phyloP scores from a whole-genome alignment of 1,140 invertebrate genomes.

The Bacillus rossius region DNA sequence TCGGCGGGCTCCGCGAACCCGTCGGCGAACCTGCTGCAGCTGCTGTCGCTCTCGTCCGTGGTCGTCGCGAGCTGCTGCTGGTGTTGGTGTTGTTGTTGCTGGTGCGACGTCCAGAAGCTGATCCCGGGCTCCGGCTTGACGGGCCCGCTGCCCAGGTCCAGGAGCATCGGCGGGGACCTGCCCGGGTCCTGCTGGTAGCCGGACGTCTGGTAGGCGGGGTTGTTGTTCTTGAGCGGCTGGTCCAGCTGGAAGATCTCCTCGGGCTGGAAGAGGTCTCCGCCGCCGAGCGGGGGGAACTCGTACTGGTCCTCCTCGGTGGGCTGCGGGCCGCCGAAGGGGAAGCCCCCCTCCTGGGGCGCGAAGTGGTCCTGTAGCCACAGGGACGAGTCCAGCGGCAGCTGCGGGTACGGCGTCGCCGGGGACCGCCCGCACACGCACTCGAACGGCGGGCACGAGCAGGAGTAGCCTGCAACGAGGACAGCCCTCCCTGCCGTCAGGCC shows the following conservation, averaged over 20 bases:
- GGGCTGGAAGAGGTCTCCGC: conserved; percentile 64
- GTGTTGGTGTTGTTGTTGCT: too few relatives aligned
- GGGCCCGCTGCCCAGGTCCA: conserved; percentile 61
- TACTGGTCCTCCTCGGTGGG: conserved; percentile 31
- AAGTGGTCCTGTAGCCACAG: conserved; percentile 23
- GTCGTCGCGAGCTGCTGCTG: background rate
- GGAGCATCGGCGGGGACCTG: conserved; percentile 58
- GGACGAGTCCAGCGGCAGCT: conserved; percentile 22
- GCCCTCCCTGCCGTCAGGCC: too few relatives aligned
- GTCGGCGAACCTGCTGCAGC: conserved; percentile 6
- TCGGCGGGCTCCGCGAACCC: background rate
- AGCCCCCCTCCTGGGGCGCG: conserved; percentile 22
- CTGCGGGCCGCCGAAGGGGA: conserved; percentile 14
- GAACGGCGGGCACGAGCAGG: conserved; percentile 59
- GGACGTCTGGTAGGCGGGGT: too few relatives aligned
- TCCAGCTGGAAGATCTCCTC: conserved; percentile 73
- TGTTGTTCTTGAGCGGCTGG: conserved; percentile 53
- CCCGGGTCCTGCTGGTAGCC: conserved; percentile 37
- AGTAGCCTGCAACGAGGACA: conserved; percentile 45
- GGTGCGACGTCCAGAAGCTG: conserved; percentile 9
- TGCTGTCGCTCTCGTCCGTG: conserved; percentile 13
- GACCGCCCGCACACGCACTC: conserved; percentile 50
- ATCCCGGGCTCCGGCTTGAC: background rate
- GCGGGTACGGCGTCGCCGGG: conserved; percentile 30
- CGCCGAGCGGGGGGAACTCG: conserved; percentile 47